These are phyloP conservation scores for Muricea muricata DNA, from an alignment of 92 coral and sea anemone genomes.

Conservation along the genomic window DNA sequence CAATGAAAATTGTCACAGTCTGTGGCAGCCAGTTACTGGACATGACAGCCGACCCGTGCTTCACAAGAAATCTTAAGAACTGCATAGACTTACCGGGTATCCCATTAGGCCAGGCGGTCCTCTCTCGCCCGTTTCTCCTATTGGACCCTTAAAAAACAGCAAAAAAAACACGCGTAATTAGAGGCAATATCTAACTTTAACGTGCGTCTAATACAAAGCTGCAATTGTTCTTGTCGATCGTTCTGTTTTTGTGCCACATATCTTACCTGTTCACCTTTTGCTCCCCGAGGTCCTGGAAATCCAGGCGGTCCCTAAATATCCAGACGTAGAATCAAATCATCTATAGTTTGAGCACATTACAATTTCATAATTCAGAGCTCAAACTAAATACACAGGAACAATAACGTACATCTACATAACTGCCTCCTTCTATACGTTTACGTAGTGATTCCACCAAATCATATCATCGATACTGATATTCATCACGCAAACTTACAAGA, in stretches of 20 bases:
- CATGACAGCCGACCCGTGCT: no score
- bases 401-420: no score
- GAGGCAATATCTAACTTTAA: background rate
- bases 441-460: no score
- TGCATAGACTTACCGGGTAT: background rate
- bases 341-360: no score
- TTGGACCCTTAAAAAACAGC: background rate
- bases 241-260: background rate
- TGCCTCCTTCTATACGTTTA: no score
- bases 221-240: background rate
- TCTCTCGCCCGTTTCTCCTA: slow-evolving; percentile 20
- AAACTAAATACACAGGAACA: no score
- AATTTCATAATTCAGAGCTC: background rate
- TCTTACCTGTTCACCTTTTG: slow-evolving; percentile 8
- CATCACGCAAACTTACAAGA: no score
- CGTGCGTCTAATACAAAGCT: no score
- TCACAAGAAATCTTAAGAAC: background rate
- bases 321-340: background rate
- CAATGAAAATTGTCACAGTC: no score
- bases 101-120: background rate
- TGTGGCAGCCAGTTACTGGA: no score
- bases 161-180: background rate
- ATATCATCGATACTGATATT: no score
- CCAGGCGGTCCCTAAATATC: slow-evolving; percentile 11
- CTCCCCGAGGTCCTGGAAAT: background rate